A percentile compares a stretch with the other conserved stretches of the same genome.
Evolutionary conservation across 2,113 vertebrate species (phyloP).

Genomic region (Istiophorus platypterus): DNA sequence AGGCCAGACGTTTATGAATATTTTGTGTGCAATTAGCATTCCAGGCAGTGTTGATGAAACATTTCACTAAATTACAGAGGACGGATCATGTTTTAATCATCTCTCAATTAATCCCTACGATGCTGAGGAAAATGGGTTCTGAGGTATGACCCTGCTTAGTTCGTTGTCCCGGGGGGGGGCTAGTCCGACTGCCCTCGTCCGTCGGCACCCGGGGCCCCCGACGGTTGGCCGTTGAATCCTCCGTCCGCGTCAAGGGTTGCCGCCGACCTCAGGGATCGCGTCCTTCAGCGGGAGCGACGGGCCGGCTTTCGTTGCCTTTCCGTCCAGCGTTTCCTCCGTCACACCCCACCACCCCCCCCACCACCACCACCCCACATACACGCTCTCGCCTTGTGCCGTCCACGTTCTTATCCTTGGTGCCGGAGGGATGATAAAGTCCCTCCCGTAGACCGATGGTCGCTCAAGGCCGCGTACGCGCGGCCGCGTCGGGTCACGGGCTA

Average conservation of each 20-base stretch:
- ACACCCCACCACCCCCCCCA: too few relatives aligned
- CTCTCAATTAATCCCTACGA: slow-evolving; percentile 61
- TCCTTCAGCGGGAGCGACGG: slow-evolving; percentile 61
- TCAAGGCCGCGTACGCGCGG: slow-evolving; percentile 72
- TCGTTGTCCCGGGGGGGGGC: too few relatives aligned
- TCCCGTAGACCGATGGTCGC: slow-evolving; percentile 69
- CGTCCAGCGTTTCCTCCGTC: slow-evolving; percentile 63
- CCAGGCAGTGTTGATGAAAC: slow-evolving; percentile 62
- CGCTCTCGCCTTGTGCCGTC: too few relatives aligned
- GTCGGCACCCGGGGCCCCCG: slow-evolving; percentile 11
- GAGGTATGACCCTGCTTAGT: slow-evolving; percentile 18
- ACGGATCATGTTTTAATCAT: slow-evolving; percentile 77
- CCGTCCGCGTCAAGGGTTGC: too few relatives aligned
- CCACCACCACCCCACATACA: too few relatives aligned
- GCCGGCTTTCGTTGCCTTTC: slow-evolving; percentile 74
- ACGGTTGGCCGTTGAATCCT: too few relatives aligned
- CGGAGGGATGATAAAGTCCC: slow-evolving; percentile 77
- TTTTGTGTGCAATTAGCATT: slow-evolving; percentile 72
- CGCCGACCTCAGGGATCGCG: too few relatives aligned
- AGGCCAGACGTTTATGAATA: slow-evolving; percentile 74
- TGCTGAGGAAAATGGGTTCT: slow-evolving; percentile 30
- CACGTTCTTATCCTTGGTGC: slow-evolving; percentile 76
- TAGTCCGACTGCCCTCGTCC: neutral
- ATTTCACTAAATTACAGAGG: slow-evolving; percentile 61
- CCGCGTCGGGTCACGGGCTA: slow-evolving; percentile 66